Base-by-base conservation (phyloP, 2,797 vertebrate species). In the Esox lucius region DNA sequence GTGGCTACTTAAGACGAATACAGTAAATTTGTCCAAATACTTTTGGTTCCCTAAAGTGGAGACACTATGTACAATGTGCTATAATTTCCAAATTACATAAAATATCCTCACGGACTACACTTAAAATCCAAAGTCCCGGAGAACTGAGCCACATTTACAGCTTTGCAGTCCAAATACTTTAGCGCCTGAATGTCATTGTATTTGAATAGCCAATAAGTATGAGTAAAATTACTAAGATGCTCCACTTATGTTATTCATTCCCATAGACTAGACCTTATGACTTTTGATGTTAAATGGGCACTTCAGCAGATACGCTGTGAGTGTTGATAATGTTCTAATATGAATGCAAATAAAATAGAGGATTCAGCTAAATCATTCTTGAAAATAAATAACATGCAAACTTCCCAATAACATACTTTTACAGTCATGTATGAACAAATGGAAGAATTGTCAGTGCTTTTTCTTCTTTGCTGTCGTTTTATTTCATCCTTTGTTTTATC, bases 401-500 rank as follows among this genome's bases (percentile, higher is more conserved):
- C 28, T 46, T 46, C 42, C 12, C 42, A 13, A 46, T 46, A 31
- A 15, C 24, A 33, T 65, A 28, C 31, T 31, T 33, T 51, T 26
- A 1, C 49, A 17, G 16, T 28, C 26, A 5, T 33, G n/a, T 19
- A 2, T 51, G 2, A 70, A n/a, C 69, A 33, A 48, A 70, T 6
- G 39, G 42, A 48, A 22, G 48, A 48, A 70, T 15, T n/a, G 69
- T 70, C 2, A 49, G 69, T 53, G 15, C 71, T 75, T 83, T 87
- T 81, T 76, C 85, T 90, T 13, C 91, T 90, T 90, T 91, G 90
- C 64, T 59, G 70, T 82, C n/a, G 13, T 73, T 86, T 85, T 81
- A 71, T 80, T 78, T 79, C 53, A 62, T 62, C 0, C 46, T 22
- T 71, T 71, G 56, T 35, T 66, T 68, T 68, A 73, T 86, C 81